Evolutionary conservation across 2,113 vertebrate species (phyloP).

Genomic region (Pyxicephalus adspersus): DNA sequence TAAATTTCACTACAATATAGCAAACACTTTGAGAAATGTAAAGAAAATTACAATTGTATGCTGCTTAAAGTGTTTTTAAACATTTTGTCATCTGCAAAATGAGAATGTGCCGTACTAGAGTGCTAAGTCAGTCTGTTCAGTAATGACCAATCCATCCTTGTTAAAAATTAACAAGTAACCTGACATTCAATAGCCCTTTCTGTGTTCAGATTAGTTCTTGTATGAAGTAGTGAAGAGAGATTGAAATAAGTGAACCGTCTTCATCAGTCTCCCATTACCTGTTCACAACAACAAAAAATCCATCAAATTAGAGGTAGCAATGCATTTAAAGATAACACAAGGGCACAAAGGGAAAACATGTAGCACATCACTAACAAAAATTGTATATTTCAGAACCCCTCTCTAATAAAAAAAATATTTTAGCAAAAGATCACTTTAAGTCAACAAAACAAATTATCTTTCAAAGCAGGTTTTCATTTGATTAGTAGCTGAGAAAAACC

Average conservation of each 20-base stretch:
- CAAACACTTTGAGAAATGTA: neutral
- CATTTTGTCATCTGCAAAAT: neutral
- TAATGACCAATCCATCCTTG: slow-evolving; percentile 61
- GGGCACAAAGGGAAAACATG: neutral
- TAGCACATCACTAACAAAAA: neutral
- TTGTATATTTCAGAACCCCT: neutral
- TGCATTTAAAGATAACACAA: slow-evolving; percentile 41
- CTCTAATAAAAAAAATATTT: no score
- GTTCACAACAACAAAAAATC: slow-evolving; percentile 65
- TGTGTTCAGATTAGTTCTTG: slow-evolving; percentile 47
- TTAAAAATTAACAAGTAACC: slow-evolving; percentile 75
- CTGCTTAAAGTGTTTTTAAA: no score
- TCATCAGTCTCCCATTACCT: slow-evolving; percentile 65
- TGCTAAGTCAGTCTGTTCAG: slow-evolving; percentile 57
- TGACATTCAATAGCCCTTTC: slow-evolving; percentile 64
- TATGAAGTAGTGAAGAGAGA: slow-evolving; percentile 66
- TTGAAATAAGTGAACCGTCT: slow-evolving; percentile 62
- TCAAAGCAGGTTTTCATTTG: no score
- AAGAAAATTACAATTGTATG: neutral
- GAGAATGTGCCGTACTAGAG: neutral
- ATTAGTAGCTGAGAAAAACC: no score
- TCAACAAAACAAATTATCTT: no score
- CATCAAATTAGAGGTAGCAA: slow-evolving; percentile 57
- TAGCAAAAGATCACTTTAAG: no score
- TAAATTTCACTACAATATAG: no score